Percentiles rank a stretch among this genome's conserved stretches.
Evolutionary conservation across 2,797 vertebrate species (phyloP).

Genomic region (Lagocephalus sceleratus): DNA sequence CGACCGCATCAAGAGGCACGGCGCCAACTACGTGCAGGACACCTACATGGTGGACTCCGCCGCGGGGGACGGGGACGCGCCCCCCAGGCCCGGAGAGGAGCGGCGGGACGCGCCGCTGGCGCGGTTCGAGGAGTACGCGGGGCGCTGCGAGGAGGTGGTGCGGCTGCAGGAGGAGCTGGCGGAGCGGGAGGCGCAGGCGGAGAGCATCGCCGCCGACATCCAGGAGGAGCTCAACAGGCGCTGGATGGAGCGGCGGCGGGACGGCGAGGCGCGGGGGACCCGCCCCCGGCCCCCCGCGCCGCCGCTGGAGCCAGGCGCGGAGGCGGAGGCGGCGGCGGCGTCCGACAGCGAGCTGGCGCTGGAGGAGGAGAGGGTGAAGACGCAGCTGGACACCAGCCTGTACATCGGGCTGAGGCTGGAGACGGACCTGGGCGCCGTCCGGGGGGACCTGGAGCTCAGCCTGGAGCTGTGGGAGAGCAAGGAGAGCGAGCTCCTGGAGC

Average conservation of each 20-base stretch:
- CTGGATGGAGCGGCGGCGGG: slow-evolving; percentile 88
- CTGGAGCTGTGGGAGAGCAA: slow-evolving; percentile 82
- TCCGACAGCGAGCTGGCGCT: slow-evolving; percentile 72
- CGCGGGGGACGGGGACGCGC: slow-evolving; percentile 18
- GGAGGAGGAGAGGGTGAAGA: slow-evolving; percentile 86
- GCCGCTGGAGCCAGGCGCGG: too few relatives aligned
- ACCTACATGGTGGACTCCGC: slow-evolving; percentile 84
- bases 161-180: slow-evolving; percentile 85
- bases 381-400: slow-evolving; percentile 91
- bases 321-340: too few relatives aligned
- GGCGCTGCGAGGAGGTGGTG: slow-evolving; percentile 84
- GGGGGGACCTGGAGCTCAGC: slow-evolving; percentile 82
- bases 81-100: slow-evolving; percentile 19
- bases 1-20: slow-evolving; percentile 88
- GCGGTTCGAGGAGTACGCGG: slow-evolving; percentile 83
- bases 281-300: slow-evolving; percentile 6
- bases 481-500: slow-evolving; percentile 82
- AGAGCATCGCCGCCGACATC: slow-evolving; percentile 86
- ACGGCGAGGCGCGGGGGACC: slow-evolving; percentile 68
- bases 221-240: slow-evolving; percentile 92
- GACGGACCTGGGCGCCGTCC: slow-evolving; percentile 86
- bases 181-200: slow-evolving; percentile 86
- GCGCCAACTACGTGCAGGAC: slow-evolving; percentile 96
- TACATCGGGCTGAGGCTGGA: slow-evolving; percentile 90
- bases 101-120: slow-evolving; percentile 49